Evolutionary conservation across 2,113 vertebrate species (phyloP).

Genomic region (Myrmophylax atrothorax): DNA sequence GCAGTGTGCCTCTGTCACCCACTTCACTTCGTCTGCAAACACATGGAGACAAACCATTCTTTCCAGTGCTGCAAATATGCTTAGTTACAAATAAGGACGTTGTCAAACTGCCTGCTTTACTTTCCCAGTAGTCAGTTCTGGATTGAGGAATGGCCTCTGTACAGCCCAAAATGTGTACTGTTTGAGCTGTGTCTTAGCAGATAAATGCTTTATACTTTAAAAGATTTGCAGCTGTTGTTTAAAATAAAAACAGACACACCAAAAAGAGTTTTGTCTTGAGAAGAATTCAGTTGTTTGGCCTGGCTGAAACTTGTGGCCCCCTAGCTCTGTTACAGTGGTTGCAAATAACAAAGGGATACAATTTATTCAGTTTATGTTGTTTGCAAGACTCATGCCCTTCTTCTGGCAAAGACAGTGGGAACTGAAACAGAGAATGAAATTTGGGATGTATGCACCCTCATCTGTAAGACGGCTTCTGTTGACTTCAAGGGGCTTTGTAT

Average conservation of each 20-base stretch:
- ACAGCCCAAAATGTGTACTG: background rate
- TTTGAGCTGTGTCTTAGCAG: background rate
- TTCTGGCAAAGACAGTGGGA: background rate
- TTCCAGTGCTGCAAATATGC: background rate
- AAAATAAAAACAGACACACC: background rate
- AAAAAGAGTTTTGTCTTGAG: background rate
- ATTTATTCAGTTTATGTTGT: background rate
- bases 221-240: background rate
- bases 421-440: background rate
- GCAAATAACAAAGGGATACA: background rate
- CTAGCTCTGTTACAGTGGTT: background rate
- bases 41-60: background rate
- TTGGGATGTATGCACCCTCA: background rate
- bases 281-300: background rate
- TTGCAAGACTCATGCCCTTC: background rate
- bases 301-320: background rate
- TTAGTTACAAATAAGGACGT: background rate
- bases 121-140: background rate
- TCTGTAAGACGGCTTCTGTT: background rate
- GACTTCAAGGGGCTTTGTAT: background rate
- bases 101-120: background rate
- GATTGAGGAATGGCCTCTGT: background rate
- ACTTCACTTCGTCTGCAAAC: background rate
- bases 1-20: background rate
- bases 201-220: background rate